A percentile compares a stretch with the other conserved stretches of the same genome.
phyloP scores from a whole-genome alignment of 2,797 vertebrate genomes.

The Sylvilagus floridanus region DNA sequence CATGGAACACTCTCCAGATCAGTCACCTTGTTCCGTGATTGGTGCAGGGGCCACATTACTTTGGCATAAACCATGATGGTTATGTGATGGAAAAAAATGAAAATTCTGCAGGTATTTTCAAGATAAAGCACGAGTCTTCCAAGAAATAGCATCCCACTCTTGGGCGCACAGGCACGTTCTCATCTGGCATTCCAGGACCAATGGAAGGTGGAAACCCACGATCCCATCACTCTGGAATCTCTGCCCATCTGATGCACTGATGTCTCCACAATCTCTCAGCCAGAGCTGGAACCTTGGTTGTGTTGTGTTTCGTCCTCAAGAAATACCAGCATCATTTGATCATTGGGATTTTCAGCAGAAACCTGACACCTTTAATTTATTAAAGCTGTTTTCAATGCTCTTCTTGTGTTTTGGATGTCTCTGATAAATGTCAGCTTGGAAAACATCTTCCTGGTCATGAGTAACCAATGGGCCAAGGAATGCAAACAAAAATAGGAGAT shows the following conservation, averaged over 20 bases:
- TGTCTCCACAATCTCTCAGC: neutral
- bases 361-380: neutral
- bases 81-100: too few relatives aligned
- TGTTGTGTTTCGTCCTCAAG: neutral
- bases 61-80: neutral
- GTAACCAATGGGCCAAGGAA: neutral
- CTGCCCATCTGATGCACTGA: too few relatives aligned
- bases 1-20: neutral
- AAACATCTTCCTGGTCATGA: neutral
- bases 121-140: neutral
- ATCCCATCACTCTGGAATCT: neutral
- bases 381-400: neutral
- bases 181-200: neutral
- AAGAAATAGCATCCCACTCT: neutral
- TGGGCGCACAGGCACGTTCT: neutral
- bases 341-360: neutral
- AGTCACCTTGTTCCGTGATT: neutral
- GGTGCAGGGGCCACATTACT: fast-evolving
- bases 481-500: neutral
- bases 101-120: neutral
- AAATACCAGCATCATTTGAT: neutral
- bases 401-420: neutral
- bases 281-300: neutral
- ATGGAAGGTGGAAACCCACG: neutral
- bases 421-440: neutral